phyloP scores from a whole-genome alignment of 2,888 invertebrate species.

The Hermodice carunculata region DNA sequence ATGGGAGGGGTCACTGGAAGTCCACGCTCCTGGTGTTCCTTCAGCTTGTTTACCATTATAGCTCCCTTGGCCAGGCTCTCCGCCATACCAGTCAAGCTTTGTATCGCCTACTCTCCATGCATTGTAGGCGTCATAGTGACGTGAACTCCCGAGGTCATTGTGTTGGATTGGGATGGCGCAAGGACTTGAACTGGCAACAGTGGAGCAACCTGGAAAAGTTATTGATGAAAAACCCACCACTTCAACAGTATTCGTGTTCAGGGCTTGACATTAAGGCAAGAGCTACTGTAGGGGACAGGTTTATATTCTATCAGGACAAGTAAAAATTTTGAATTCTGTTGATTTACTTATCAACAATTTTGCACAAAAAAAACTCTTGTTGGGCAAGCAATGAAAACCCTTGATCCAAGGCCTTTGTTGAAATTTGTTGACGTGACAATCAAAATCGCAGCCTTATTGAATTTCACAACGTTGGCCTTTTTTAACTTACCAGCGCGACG shows the following conservation, averaged over 20 bases:
- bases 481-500: constrained; percentile 47
- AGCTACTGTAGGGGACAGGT: too few relatives aligned
- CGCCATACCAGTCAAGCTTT: constrained; percentile 60
- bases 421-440: not conserved
- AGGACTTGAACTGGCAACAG: constrained; percentile 32
- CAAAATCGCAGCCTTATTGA: not conserved
- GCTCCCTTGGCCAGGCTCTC: constrained; percentile 54
- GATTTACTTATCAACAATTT: too few relatives aligned
- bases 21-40: constrained; percentile 63
- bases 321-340: too few relatives aligned
- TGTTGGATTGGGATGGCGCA: constrained; percentile 58
- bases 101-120: constrained; percentile 58
- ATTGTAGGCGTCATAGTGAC: constrained; percentile 50
- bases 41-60: constrained; percentile 45
- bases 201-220: constrained; percentile 33
- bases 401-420: too few relatives aligned
- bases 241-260: too few relatives aligned
- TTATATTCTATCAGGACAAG: too few relatives aligned
- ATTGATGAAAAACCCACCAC: too few relatives aligned
- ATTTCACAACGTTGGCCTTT: too few relatives aligned
- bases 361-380: too few relatives aligned
- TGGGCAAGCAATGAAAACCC: too few relatives aligned
- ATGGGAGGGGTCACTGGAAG: constrained; percentile 52
- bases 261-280: too few relatives aligned
- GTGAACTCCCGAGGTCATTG: constrained; percentile 36